A percentile compares a stretch with the other conserved stretches of the same genome.
Evolutionary conservation across 2,888 invertebrate species (phyloP).

Genomic region (Hecatera dysodea): DNA sequence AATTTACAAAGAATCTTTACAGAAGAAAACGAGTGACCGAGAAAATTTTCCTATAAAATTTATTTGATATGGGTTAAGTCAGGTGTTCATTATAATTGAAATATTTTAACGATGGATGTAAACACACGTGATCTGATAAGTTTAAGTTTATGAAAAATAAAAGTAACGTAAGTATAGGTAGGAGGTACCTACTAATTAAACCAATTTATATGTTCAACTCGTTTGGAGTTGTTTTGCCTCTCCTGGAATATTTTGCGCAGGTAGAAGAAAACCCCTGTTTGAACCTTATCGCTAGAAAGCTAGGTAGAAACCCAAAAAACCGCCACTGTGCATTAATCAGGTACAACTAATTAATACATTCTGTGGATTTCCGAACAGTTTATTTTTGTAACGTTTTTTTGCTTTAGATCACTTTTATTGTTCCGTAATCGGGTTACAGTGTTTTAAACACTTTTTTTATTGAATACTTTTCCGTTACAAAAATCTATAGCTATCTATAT

Average conservation of each 20-base stretch:
- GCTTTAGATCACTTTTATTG: too few relatives aligned
- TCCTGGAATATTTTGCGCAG: not conserved
- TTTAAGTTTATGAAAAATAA: too few relatives aligned
- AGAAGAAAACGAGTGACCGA: constrained; percentile 44
- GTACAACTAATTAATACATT: not conserved
- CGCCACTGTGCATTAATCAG: not conserved
- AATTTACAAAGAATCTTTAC: constrained; percentile 44
- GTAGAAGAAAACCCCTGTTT: not conserved
- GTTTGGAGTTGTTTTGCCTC: not conserved
- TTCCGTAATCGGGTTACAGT: too few relatives aligned
- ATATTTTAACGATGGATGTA: constrained; percentile 49
- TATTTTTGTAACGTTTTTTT: not conserved
- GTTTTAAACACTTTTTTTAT: too few relatives aligned
- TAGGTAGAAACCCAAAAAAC: not conserved
- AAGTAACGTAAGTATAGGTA: too few relatives aligned
- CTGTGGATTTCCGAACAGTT: not conserved
- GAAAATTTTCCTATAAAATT: constrained; percentile 44
- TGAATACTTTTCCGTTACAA: too few relatives aligned
- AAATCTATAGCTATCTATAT: too few relatives aligned
- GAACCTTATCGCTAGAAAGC: not conserved
- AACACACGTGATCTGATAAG: too few relatives aligned
- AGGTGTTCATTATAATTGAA: constrained; percentile 45
- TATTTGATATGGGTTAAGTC: constrained; percentile 41
- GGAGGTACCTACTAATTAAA: not conserved
- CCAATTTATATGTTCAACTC: not conserved